These are phyloP conservation scores for Oncorhynchus tshawytscha DNA, from an alignment of 2,113 vertebrate species.

Conservation along the genomic window DNA sequence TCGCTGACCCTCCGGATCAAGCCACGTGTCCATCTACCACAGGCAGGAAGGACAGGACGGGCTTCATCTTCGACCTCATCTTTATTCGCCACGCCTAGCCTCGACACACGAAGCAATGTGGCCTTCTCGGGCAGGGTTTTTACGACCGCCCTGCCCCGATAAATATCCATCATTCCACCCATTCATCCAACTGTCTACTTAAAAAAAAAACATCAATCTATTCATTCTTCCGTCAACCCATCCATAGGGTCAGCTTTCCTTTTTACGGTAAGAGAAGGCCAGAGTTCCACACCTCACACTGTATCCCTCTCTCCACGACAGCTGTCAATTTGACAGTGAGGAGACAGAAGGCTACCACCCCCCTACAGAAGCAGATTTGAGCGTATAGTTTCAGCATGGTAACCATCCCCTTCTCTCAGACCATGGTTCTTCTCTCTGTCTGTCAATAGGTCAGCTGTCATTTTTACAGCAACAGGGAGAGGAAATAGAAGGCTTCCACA, in stretches of 20 bases:
- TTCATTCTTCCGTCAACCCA: neutral
- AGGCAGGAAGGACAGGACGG: neutral
- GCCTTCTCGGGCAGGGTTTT: neutral
- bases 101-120: neutral
- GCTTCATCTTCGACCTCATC: neutral
- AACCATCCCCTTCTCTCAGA: neutral
- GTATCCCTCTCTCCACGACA: neutral
- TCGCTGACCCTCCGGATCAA: neutral
- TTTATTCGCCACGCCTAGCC: too few species aligned
- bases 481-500: too few species aligned
- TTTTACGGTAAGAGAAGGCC: neutral
- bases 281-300: neutral
- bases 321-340: neutral
- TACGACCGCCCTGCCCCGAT: neutral
- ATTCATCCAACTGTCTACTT: neutral
- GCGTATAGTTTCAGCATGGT: neutral
- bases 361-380: too few species aligned
- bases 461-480: slow-evolving; percentile 15
- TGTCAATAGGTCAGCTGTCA: slow-evolving; percentile 1
- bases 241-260: neutral
- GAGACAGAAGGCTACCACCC: neutral
- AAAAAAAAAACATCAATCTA: neutral
- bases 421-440: neutral
- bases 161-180: neutral
- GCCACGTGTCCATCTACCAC: neutral